phyloP scores from a whole-genome alignment of 2,113 vertebrate genomes.

The Grantiella picta region DNA sequence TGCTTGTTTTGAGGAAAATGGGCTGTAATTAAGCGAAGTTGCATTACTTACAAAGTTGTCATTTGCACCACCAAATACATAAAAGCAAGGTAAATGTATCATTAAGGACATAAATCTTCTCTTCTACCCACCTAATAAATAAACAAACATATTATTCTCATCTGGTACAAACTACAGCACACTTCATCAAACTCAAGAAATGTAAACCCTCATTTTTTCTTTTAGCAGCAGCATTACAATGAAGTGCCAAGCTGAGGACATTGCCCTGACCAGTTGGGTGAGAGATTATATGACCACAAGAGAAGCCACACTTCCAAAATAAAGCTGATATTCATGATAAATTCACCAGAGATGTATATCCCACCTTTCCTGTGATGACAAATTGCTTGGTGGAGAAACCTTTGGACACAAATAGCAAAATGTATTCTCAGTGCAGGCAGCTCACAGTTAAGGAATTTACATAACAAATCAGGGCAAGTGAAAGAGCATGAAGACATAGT shows the following conservation, averaged over 20 bases:
- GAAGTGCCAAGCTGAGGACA: background rate
- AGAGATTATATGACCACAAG: background rate
- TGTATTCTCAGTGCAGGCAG: background rate
- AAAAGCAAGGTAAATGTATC: slow-evolving; percentile 40
- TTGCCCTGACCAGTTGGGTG: background rate
- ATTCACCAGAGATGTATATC: background rate
- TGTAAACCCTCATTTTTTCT: background rate
- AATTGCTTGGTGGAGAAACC: background rate
- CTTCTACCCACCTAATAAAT: slow-evolving; percentile 37
- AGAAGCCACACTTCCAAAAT: background rate
- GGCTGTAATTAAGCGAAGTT: slow-evolving; percentile 37
- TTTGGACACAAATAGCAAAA: background rate
- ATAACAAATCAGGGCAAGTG: background rate
- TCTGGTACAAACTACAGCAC: slow-evolving; percentile 14
- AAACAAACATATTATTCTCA: slow-evolving; percentile 57
- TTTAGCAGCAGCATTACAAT: background rate
- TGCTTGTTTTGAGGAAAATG: slow-evolving; percentile 33
- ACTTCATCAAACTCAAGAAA: slow-evolving; percentile 26
- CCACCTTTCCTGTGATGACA: background rate
- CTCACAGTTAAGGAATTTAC: background rate
- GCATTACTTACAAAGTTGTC: slow-evolving; percentile 30
- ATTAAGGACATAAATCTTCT: slow-evolving; percentile 48
- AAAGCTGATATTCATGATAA: background rate
- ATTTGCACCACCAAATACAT: slow-evolving; percentile 38
- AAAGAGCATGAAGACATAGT: background rate